Conservation (phyloP, 2,888 invertebrate genomes). For the Tenthredo notha region DNA sequence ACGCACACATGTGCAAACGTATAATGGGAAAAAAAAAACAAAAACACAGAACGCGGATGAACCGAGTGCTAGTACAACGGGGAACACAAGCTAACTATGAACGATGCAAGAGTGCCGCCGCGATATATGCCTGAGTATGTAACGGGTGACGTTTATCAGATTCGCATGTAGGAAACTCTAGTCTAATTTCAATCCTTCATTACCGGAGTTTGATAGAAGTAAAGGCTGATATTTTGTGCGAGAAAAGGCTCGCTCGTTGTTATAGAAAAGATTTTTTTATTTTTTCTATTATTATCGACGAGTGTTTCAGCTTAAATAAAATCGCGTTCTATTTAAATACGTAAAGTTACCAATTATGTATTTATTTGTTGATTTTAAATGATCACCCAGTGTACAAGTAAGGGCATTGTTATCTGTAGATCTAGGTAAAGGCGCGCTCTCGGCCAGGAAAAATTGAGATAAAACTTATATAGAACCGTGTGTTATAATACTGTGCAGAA, state of each 20-base stretch:
- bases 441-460: background rate
- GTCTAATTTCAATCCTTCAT: background rate
- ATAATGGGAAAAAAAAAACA: background rate
- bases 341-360: too few relatives aligned
- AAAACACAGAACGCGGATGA: conserved; percentile 5
- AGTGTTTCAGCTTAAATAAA: background rate
- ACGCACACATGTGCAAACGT: background rate
- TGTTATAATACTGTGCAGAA: background rate
- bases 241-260: background rate
- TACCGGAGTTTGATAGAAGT: background rate
- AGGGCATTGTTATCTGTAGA: conserved; percentile 8
- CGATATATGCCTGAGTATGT: conserved; percentile 40
- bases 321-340: background rate
- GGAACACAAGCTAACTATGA: conserved; percentile 40
- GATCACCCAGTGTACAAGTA: conserved; percentile 10
- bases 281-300: too few relatives aligned
- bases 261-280: background rate
- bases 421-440: background rate
- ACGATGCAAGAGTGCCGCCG: conserved; percentile 45
- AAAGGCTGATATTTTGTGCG: background rate
- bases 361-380: too few relatives aligned
- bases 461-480: background rate
- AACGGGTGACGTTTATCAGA: conserved; percentile 26
- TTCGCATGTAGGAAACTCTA: background rate
- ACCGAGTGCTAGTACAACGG: conserved; percentile 17